Evolutionary conservation across 2,888 invertebrate species (phyloP).

Genomic region (Sclerodermus sp.): DNA sequence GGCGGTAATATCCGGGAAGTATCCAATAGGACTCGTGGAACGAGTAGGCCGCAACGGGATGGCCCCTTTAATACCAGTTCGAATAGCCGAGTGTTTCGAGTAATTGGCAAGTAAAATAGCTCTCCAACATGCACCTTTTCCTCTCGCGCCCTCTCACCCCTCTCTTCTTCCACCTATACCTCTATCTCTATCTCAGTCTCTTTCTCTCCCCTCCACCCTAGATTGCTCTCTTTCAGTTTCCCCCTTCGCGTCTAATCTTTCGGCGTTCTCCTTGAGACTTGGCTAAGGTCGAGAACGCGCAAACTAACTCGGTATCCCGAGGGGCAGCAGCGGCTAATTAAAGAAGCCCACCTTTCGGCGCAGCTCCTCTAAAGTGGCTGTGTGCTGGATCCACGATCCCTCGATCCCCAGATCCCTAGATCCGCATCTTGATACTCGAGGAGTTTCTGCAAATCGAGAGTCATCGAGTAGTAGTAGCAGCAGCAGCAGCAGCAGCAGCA

Average conservation of each 20-base stretch:
- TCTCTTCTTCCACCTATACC: not conserved
- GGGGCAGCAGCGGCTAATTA: slow-evolving; percentile 31
- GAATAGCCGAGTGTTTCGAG: slow-evolving; percentile 44
- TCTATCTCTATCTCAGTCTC: slow-evolving; percentile 1
- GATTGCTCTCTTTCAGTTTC: not conserved
- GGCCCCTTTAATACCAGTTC: slow-evolving; percentile 30
- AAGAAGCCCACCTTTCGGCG: slow-evolving; percentile 23
- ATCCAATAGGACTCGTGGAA: not conserved
- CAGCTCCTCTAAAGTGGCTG: no score
- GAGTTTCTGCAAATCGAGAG: no score
- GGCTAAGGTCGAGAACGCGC: not conserved
- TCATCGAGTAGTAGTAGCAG: no score
- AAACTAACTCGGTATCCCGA: slow-evolving; percentile 16
- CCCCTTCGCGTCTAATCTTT: slow-evolving; percentile 7
- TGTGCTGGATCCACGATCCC: no score
- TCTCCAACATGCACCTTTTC: slow-evolving; percentile 31
- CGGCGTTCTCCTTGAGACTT: slow-evolving; percentile 10
- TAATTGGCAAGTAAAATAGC: slow-evolving; percentile 48
- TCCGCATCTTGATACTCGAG: no score
- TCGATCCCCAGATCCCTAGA: no score
- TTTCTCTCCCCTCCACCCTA: not conserved
- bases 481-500: no score
- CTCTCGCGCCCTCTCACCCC: not conserved
- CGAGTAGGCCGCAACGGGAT: slow-evolving; percentile 12
- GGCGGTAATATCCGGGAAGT: not conserved